phyloP scores from a whole-genome alignment of 1,140 invertebrate genomes.

The Helicoverpa zea region DNA sequence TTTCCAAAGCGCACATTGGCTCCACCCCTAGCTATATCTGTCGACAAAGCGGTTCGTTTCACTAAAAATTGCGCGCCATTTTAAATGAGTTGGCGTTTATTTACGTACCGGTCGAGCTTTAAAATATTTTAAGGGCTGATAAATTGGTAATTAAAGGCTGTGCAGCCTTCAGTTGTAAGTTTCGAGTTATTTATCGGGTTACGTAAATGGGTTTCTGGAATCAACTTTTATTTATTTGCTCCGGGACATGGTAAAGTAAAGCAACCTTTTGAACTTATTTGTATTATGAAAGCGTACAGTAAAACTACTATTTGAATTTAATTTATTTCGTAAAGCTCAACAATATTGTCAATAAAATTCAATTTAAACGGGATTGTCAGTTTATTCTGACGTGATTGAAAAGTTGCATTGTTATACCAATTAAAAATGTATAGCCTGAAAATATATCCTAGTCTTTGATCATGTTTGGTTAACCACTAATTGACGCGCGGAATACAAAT shows the following conservation, averaged over 20 bases:
- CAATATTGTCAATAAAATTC: background rate
- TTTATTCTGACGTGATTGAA: background rate
- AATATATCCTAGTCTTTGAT: too few species aligned
- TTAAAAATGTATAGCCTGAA: too few species aligned
- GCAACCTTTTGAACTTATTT: background rate
- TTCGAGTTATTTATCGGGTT: background rate
- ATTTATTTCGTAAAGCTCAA: background rate
- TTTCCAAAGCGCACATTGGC: conserved; percentile 52
- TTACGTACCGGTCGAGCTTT: conserved; percentile 5
- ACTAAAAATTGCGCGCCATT: conserved; percentile 52
- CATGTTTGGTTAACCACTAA: background rate
- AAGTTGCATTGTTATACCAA: background rate
- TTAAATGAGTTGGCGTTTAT: conserved; percentile 46
- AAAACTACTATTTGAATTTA: background rate
- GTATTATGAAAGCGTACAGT: background rate
- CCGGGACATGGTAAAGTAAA: background rate
- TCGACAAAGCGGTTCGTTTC: conserved; percentile 57
- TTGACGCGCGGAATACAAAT: background rate
- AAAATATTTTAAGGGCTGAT: conserved; percentile 34
- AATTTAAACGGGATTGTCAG: background rate
- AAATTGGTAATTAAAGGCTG: conserved; percentile 15
- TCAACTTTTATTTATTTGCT: background rate
- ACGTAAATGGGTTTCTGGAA: background rate
- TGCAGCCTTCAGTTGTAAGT: conserved; percentile 16
- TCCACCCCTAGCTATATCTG: conserved; percentile 49